A percentile compares a stretch with the other conserved stretches of the same genome.
Conservation (phyloP, 2,888 invertebrate species). For the Carterocephalus palaemon region DNA sequence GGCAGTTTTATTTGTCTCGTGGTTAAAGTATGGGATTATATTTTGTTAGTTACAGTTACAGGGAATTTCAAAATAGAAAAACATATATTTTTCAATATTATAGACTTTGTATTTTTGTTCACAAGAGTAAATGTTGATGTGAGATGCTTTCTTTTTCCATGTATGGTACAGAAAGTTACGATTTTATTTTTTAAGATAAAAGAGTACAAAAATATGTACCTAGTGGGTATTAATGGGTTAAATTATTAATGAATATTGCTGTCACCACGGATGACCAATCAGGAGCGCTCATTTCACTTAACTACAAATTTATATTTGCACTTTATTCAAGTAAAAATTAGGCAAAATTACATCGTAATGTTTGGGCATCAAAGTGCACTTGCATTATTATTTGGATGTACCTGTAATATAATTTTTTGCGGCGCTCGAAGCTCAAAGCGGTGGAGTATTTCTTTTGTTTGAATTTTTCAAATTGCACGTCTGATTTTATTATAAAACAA, state of each 20-base stretch:
- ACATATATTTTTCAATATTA: too few relatives aligned
- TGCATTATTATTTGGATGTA: neutral
- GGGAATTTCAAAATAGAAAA: too few relatives aligned
- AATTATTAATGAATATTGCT: slow-evolving; percentile 29
- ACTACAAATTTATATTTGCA: slow-evolving; percentile 19
- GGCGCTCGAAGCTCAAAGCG: slow-evolving; percentile 29
- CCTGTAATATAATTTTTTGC: slow-evolving; percentile 12
- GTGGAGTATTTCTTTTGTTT: slow-evolving; percentile 27
- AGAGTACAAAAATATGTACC: too few relatives aligned
- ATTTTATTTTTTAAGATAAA: too few relatives aligned
- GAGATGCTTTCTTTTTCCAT: too few relatives aligned
- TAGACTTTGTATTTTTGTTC: too few relatives aligned
- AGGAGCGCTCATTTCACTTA: slow-evolving; percentile 27
- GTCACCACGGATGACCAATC: slow-evolving; percentile 32
- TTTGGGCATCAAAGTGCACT: neutral
- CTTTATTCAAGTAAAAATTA: neutral
- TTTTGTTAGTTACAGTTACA: too few relatives aligned
- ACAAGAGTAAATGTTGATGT: too few relatives aligned
- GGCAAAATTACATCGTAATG: slow-evolving; percentile 1
- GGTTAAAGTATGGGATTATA: too few relatives aligned
- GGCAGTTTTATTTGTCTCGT: too few relatives aligned
- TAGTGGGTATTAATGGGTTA: too few relatives aligned
- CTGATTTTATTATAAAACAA: slow-evolving; percentile 31
- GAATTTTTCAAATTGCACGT: slow-evolving; percentile 28
- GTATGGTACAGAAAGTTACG: too few relatives aligned